Conservation (phyloP, 2,797 vertebrate genomes). For the Philypnodon macrostomus region DNA sequence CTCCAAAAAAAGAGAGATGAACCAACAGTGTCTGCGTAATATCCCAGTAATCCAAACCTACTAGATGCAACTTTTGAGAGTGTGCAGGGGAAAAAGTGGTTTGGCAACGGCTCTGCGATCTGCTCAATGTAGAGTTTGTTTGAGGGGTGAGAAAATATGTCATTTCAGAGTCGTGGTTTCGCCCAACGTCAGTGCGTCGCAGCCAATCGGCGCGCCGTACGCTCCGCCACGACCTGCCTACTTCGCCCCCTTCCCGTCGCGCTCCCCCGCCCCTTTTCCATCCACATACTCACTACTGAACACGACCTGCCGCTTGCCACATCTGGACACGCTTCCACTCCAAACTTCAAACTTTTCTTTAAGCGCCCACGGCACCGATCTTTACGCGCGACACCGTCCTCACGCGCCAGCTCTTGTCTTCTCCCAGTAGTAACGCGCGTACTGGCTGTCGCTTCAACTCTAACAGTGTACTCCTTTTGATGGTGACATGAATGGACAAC, state of each 20-base stretch:
- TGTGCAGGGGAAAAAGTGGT: conserved; percentile 64
- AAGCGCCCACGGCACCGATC: not conserved
- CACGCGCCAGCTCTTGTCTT: not conserved
- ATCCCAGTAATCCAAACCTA: conserved; percentile 60
- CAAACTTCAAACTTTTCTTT: conserved; percentile 57
- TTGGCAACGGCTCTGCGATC: conserved; percentile 63
- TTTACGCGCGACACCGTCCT: not conserved
- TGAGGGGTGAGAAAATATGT: conserved; percentile 76
- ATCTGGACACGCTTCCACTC: conserved; percentile 65
- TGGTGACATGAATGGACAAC: conserved; percentile 51
- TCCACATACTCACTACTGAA: conserved; percentile 66
- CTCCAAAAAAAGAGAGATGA: not conserved
- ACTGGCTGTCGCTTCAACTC: conserved; percentile 5
- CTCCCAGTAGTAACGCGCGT: no score
- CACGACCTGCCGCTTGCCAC: conserved; percentile 64
- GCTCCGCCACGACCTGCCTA: conserved; percentile 68
- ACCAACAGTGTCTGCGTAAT: conserved; percentile 40
- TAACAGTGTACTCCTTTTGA: conserved; percentile 2
- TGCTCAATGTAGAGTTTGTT: conserved; percentile 79
- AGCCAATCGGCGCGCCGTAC: conserved; percentile 67
- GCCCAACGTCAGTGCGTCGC: conserved; percentile 63
- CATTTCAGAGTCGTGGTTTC: conserved; percentile 75
- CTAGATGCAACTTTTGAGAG: conserved; percentile 66
- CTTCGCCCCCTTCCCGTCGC: conserved; percentile 18
- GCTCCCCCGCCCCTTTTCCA: conserved; percentile 47